phyloP scores from a whole-genome alignment of 2,888 invertebrate genomes.

The Epinotia ramella region DNA sequence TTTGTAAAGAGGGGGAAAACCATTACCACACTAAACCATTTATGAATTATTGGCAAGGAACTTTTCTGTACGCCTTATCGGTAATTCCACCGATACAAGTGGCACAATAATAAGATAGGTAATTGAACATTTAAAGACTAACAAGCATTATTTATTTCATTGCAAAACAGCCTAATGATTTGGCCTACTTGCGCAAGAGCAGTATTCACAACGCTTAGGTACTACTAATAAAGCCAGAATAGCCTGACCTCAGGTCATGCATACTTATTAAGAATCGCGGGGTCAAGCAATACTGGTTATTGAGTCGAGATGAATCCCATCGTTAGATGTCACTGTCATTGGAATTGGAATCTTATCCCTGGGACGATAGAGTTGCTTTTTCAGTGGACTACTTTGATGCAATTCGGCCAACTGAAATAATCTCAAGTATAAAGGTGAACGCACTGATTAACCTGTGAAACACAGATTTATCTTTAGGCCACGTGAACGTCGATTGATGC shows the following conservation, averaged over 20 bases:
- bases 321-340: not conserved
- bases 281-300: no score
- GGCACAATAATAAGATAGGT: not conserved
- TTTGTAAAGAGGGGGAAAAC: no score
- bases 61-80: not conserved
- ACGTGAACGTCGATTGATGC: not conserved
- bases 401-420: no score
- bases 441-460: slow-evolving; percentile 7
- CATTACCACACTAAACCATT: no score
- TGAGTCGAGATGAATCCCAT: not conserved
- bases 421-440: slow-evolving; percentile 13
- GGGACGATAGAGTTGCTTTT: no score
- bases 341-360: no score
- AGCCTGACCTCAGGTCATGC: not conserved
- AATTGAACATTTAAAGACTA: not conserved
- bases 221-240: no score
- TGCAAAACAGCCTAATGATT: not conserved
- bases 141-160: not conserved
- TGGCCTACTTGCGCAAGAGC: not conserved
- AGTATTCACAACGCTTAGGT: not conserved
- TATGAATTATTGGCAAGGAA: not conserved
- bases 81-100: not conserved
- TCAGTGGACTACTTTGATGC: no score
- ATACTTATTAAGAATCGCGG: not conserved
- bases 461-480: not conserved